A percentile compares a stretch with the other conserved stretches of the same genome.
These are phyloP conservation scores for Trochalopteron elliotii DNA, from an alignment of 2,113 vertebrate genomes.

Conservation along the genomic window DNA sequence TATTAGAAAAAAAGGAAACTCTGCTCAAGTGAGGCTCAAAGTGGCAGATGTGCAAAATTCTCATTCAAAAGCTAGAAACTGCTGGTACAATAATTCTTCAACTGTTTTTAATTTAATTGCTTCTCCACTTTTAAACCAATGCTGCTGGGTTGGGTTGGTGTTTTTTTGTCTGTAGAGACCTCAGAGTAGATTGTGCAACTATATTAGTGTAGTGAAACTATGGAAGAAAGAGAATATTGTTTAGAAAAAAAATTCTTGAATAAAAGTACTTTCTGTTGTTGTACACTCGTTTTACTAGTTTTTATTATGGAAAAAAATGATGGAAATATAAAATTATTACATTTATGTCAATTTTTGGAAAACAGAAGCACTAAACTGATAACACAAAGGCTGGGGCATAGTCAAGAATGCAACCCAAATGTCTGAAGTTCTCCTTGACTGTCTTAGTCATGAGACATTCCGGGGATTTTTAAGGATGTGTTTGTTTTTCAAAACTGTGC, in stretches of 20 bases:
- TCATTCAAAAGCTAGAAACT: slow-evolving; percentile 38
- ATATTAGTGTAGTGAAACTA: neutral
- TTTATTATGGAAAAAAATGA: neutral
- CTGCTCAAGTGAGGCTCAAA: slow-evolving; percentile 48
- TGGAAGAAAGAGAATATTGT: neutral
- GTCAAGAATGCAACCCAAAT: neutral
- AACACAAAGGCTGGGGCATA: neutral
- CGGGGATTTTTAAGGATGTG: neutral
- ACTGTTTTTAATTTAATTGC: neutral
- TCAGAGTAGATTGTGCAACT: neutral
- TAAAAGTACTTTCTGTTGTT: neutral
- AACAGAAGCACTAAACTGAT: neutral
- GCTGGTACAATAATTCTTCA: slow-evolving; percentile 24
- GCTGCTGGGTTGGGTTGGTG: neutral
- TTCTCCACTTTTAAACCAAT: neutral
- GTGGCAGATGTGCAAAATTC: slow-evolving; percentile 60
- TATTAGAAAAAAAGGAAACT: slow-evolving; percentile 28
- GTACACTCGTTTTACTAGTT: neutral
- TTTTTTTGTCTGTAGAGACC: neutral
- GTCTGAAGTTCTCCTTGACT: neutral
- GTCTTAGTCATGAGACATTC: neutral
- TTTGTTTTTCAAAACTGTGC: neutral
- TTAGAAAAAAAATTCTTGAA: neutral
- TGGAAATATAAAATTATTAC: neutral
- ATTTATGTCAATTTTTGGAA: neutral